A percentile compares a stretch with the other conserved stretches of the same genome.
These are phyloP conservation scores for Cephus cinctus DNA, from an alignment of 1,140 invertebrate genomes.

Conservation along the genomic window DNA sequence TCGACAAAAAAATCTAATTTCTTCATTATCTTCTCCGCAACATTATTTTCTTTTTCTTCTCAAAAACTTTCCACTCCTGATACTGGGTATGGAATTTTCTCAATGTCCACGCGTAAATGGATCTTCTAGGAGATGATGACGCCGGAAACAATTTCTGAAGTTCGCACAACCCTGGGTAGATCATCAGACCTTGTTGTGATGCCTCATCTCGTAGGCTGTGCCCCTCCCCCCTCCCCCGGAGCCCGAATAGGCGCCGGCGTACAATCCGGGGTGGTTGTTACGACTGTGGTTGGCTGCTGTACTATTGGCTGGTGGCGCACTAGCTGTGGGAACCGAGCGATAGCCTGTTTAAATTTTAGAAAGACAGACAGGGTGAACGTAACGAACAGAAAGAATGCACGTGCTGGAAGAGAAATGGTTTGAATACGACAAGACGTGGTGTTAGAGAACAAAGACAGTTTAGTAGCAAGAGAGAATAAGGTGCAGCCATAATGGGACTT, in stretches of 20 bases:
- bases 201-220: conserved; percentile 58
- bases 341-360: conserved; percentile 54
- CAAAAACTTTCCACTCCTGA: no score
- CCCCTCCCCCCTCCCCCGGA: conserved; percentile 55
- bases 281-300: conserved; percentile 59
- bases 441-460: conserved; percentile 32
- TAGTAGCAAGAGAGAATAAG: conserved; percentile 38
- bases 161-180: no score
- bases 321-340: conserved; percentile 61
- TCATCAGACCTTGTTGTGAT: conserved; percentile 61
- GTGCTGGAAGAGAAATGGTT: neutral
- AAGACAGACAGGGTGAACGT: conserved; percentile 24
- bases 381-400: neutral
- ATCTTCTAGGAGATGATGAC: no score
- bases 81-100: no score
- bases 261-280: conserved; percentile 61
- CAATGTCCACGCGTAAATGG: no score
- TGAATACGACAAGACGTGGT: no score
- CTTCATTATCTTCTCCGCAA: no score
- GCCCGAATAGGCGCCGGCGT: conserved; percentile 66
- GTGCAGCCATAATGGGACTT: no score
- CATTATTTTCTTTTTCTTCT: no score
- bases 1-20: no score
- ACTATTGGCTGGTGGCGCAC: conserved; percentile 63
- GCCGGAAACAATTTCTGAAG: no score